Conservation (phyloP, 2,113 vertebrate genomes). For the Zootoca vivipara region DNA sequence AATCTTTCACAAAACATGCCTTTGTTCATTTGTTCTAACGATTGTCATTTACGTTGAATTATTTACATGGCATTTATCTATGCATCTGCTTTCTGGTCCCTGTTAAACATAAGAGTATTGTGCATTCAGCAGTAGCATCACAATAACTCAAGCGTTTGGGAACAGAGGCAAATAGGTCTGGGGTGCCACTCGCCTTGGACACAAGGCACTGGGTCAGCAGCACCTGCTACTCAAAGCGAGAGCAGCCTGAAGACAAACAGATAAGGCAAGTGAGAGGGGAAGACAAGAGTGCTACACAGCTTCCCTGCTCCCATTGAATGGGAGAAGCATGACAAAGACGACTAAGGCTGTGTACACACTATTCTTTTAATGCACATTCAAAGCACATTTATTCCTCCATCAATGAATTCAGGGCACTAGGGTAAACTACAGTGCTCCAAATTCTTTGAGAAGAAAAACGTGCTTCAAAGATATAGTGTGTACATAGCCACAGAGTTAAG, state of each 20-base stretch:
- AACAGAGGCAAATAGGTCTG: neutral
- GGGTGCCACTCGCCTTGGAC: too few relatives aligned
- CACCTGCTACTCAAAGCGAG: neutral
- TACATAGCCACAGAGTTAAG: too few relatives aligned
- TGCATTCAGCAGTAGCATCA: neutral
- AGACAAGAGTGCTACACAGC: neutral
- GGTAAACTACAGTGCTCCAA: too few relatives aligned
- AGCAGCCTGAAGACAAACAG: neutral
- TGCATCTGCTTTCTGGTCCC: neutral
- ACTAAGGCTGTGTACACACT: too few relatives aligned
- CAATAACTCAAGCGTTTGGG: neutral
- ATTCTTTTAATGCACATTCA: too few relatives aligned
- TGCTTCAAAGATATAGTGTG: too few relatives aligned
- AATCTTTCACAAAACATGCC: neutral
- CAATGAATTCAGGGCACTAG: too few relatives aligned
- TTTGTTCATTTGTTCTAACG: constrained; percentile 46
- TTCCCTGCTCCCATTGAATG: neutral
- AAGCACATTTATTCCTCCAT: too few relatives aligned
- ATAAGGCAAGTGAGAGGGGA: neutral
- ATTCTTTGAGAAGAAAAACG: too few relatives aligned
- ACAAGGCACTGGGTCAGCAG: neutral
- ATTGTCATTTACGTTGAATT: constrained; percentile 45
- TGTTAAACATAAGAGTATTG: neutral
- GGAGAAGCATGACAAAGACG: neutral
- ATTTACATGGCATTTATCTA: constrained; percentile 20